Percentiles rank a stretch among this genome's conserved stretches.
Evolutionary conservation across 2,888 invertebrate species (phyloP).

Genomic region (Noctua fimbriata): DNA sequence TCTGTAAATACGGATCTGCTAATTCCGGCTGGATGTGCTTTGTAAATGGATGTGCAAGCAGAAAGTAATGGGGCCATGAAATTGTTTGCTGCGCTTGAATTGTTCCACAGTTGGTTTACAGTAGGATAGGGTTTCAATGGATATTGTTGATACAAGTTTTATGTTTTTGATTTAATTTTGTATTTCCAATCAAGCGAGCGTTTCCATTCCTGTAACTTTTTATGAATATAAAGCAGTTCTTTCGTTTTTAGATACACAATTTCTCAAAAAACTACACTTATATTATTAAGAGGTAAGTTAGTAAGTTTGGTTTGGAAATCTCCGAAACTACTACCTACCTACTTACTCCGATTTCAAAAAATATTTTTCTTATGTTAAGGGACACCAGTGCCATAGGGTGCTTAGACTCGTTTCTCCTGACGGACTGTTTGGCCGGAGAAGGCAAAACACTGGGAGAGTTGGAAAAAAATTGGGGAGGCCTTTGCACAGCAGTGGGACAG

Average conservation of each 20-base stretch:
- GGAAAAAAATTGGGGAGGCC: background rate
- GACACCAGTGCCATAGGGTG: no score
- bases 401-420: background rate
- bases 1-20: slow-evolving; percentile 31
- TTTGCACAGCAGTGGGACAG: background rate
- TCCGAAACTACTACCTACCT: background rate
- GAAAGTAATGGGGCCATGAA: slow-evolving; percentile 25
- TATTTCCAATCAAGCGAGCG: background rate
- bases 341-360: background rate
- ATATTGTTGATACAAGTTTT: background rate
- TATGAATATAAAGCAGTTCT: background rate
- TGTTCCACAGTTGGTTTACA: background rate
- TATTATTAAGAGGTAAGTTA: background rate
- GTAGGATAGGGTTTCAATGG: background rate
- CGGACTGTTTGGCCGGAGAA: background rate
- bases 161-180: background rate
- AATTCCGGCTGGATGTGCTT: slow-evolving; percentile 28
- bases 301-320: background rate
- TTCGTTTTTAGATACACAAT: background rate
- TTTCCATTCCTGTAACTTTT: background rate
- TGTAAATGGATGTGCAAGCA: slow-evolving; percentile 24
- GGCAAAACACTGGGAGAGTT: background rate
- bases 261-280: background rate
- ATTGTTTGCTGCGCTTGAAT: slow-evolving; percentile 14
- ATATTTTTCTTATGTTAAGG: no score